Conservation (phyloP, 2,888 invertebrate species). For the Eubasilissa splendida region DNA sequence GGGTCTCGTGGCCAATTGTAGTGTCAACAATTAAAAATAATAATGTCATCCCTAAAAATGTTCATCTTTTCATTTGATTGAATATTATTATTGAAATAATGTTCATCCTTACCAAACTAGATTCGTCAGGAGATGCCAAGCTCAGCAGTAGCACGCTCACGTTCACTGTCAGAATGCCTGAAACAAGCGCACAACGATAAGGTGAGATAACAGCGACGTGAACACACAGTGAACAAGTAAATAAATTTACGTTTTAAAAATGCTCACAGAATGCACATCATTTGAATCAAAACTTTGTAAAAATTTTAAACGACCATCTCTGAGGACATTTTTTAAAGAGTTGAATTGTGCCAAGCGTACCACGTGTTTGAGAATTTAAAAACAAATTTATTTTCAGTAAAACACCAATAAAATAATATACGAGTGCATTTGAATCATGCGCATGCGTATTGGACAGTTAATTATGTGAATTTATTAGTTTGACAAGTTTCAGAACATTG, state of each 20-base stretch:
- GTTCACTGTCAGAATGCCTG: conserved; percentile 93
- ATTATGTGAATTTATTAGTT: no score
- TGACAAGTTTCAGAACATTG: no score
- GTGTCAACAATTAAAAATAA: no score
- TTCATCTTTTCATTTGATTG: no score
- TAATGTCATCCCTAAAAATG: no score
- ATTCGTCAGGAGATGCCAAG: conserved; percentile 96
- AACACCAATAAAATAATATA: no score
- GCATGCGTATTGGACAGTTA: not conserved
- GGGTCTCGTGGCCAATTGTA: no score
- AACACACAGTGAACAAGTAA: not conserved
- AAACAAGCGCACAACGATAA: conserved; percentile 61
- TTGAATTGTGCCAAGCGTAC: no score
- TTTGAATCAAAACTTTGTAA: not conserved
- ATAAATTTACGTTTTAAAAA: not conserved
- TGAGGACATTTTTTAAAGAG: no score
- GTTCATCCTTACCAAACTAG: conserved; percentile 89
- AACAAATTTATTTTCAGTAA: no score
- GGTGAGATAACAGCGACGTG: not conserved
- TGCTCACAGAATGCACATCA: not conserved
- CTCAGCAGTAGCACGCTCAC: conserved; percentile 94
- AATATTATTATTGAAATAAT: no score
- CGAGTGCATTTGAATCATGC: not conserved
- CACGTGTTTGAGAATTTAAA: no score
- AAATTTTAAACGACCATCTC: not conserved